phyloP scores from a whole-genome alignment of 2,113 vertebrate species.

The Speoplatyrhinus poulsoni region DNA sequence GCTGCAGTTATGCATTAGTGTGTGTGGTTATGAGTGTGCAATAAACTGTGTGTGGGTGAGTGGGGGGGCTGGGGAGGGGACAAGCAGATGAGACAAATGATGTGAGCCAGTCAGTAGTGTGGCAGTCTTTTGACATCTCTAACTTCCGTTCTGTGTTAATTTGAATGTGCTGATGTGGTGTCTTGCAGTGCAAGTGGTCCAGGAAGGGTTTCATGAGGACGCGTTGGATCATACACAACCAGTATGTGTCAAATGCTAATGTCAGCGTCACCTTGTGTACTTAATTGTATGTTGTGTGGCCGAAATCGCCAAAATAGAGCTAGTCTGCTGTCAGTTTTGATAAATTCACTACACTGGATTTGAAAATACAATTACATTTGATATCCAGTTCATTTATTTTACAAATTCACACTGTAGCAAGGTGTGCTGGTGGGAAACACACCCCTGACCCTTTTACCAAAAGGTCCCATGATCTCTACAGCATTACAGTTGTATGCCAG shows the following conservation, averaged over 20 bases:
- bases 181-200: slow-evolving; percentile 83
- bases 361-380: background rate
- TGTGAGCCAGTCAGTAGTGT: slow-evolving; percentile 64
- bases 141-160: slow-evolving; percentile 54
- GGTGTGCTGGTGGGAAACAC: background rate
- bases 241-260: slow-evolving; percentile 65
- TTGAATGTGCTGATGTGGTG: slow-evolving; percentile 29
- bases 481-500: background rate
- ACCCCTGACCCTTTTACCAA: background rate
- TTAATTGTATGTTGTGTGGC: background rate
- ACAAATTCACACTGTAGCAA: background rate
- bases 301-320: too few species aligned
- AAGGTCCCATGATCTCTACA: background rate
- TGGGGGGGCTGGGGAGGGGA: too few species aligned
- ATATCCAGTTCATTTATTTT: background rate
- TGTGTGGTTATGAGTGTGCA: slow-evolving; percentile 2
- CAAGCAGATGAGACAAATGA: slow-evolving; percentile 60
- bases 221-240: slow-evolving; percentile 81
- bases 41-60: background rate
- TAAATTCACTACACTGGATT: background rate
- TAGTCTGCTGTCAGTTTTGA: background rate
- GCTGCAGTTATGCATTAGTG: slow-evolving; percentile 21
- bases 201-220: slow-evolving; percentile 85
- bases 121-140: slow-evolving; percentile 48
- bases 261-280: background rate